A percentile compares a stretch with the other conserved stretches of the same genome.
These are phyloP conservation scores for Peromyscus melanophrys DNA, from an alignment of 2,797 vertebrate genomes.

Conservation along the genomic window DNA sequence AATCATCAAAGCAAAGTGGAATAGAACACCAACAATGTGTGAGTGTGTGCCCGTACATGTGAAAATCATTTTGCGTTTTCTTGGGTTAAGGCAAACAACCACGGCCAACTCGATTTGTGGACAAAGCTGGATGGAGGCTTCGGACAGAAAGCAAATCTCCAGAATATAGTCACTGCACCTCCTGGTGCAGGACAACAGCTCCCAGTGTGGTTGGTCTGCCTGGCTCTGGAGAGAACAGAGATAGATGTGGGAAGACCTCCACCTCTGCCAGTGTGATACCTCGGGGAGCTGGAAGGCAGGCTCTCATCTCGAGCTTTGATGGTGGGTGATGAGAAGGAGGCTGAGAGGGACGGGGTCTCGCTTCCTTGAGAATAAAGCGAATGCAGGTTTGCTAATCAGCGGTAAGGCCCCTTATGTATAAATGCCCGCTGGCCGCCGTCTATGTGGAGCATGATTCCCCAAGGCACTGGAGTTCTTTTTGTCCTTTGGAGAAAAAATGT, in stretches of 20 bases:
- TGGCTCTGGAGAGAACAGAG: background rate
- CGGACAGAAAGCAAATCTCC: background rate
- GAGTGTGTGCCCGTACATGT: background rate
- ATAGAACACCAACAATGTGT: background rate
- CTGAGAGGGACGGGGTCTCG: background rate
- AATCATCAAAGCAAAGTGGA: background rate
- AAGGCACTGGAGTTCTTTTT: background rate
- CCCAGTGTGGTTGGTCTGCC: background rate
- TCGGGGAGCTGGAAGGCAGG: background rate
- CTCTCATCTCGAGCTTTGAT: background rate
- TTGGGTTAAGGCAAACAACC: slow-evolving; percentile 12
- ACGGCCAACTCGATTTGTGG: background rate
- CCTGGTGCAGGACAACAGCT: background rate
- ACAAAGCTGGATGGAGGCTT: background rate
- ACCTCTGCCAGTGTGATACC: background rate
- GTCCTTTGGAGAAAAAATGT: slow-evolving; percentile 24
- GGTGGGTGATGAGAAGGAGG: background rate
- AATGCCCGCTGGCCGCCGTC: slow-evolving; percentile 5
- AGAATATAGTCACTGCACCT: background rate
- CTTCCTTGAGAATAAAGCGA: background rate
- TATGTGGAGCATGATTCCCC: background rate
- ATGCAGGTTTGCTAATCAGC: background rate
- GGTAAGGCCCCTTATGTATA: background rate
- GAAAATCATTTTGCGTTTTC: slow-evolving; percentile 6
- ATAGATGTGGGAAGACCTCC: background rate